These are phyloP conservation scores for Tetrapedia diversipes DNA, from an alignment of 2,888 invertebrate genomes.

Conservation along the genomic window DNA sequence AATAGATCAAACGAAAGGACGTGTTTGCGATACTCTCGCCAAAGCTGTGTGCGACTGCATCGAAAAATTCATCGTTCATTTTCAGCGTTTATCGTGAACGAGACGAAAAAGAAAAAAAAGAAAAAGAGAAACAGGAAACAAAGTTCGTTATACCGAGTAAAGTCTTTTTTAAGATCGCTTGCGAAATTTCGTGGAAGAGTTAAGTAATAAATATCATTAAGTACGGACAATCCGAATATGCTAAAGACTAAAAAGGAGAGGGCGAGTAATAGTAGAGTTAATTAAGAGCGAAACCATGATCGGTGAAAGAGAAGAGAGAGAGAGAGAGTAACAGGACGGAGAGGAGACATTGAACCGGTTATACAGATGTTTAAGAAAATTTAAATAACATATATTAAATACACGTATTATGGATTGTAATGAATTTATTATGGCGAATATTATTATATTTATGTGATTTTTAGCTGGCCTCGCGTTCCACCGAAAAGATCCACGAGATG, in stretches of 20 bases:
- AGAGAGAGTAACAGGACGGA: slow-evolving; percentile 34
- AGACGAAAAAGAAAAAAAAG: background rate
- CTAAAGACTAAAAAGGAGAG: slow-evolving; percentile 62
- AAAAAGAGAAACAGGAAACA: slow-evolving; percentile 22
- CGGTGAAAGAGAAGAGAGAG: slow-evolving; percentile 28
- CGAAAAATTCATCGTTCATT: slow-evolving; percentile 25
- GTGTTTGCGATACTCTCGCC: slow-evolving; percentile 47
- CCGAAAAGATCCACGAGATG: slow-evolving; percentile 53
- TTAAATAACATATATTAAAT: slow-evolving; percentile 73
- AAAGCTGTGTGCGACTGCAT: slow-evolving; percentile 21
- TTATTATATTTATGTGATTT: slow-evolving; percentile 75
- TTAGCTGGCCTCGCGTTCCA: slow-evolving; percentile 72
- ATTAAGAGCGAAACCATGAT: slow-evolving; percentile 51
- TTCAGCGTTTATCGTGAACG: slow-evolving; percentile 13
- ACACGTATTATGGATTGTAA: slow-evolving; percentile 71
- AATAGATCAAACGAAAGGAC: slow-evolving; percentile 31
- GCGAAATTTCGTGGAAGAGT: slow-evolving; percentile 62
- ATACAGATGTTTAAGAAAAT: slow-evolving; percentile 67
- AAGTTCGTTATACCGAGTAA: slow-evolving; percentile 26
- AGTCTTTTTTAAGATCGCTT: slow-evolving; percentile 48
- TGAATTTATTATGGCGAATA: slow-evolving; percentile 76
- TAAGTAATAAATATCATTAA: slow-evolving; percentile 75
- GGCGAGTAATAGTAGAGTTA: slow-evolving; percentile 61
- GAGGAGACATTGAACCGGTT: slow-evolving; percentile 50
- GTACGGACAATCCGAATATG: slow-evolving; percentile 79